Evolutionary conservation across 2,113 vertebrate species (phyloP).

Genomic region (Thalassoma bifasciatum): DNA sequence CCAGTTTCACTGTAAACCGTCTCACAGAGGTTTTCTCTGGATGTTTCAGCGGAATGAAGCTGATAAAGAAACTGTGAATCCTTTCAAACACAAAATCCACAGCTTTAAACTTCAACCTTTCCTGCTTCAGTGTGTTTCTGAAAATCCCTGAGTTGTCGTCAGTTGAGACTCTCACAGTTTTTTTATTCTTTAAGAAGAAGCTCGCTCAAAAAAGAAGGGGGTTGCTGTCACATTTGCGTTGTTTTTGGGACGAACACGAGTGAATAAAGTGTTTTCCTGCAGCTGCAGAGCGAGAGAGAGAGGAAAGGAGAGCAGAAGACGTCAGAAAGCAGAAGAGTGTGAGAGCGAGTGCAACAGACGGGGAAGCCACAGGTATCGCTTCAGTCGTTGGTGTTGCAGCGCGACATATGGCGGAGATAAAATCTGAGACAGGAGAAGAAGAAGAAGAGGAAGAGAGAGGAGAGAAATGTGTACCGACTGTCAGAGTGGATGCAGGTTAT

Average conservation of each 20-base stretch:
- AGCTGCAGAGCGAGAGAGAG: neutral
- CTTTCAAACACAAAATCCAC: too few relatives aligned
- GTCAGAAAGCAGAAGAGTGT: conserved; percentile 1
- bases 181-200: too few relatives aligned
- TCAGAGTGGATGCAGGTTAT: neutral
- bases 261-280: neutral
- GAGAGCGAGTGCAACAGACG: conserved; percentile 33
- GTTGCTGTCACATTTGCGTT: too few relatives aligned
- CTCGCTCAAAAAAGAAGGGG: too few relatives aligned
- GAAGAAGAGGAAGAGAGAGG: neutral
- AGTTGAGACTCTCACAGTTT: too few relatives aligned
- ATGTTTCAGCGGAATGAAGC: too few relatives aligned
- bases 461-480: neutral
- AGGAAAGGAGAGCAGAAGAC: neutral
- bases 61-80: too few relatives aligned
- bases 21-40: too few relatives aligned
- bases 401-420: conserved; percentile 43
- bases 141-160: too few relatives aligned
- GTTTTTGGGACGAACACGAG: neutral
- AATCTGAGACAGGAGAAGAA: conserved; percentile 15
- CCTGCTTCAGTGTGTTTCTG: too few relatives aligned
- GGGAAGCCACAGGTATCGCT: conserved; percentile 43
- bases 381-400: conserved; percentile 20
- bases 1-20: too few relatives aligned
- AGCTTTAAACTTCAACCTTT: too few relatives aligned